Evolutionary conservation across 2,113 vertebrate genomes (phyloP), one percentile per base, ranked within the genome.

Genomic region (Xenopus borealis): DNA sequence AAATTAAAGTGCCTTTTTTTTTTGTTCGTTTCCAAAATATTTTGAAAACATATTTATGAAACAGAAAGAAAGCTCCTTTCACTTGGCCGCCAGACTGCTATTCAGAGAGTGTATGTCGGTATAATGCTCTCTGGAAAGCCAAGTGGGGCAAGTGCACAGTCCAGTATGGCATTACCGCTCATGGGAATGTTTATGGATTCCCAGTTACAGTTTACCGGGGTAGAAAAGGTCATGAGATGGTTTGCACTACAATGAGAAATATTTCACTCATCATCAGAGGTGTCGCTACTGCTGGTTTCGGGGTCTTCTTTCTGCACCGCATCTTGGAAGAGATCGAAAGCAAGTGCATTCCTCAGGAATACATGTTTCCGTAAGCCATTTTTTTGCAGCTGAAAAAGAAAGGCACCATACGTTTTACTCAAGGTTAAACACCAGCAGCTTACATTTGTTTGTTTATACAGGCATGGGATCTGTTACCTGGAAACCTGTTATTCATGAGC

Each of bases 261-360:
- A 40, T 7, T 40, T 40, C 33, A 40, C 33, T 91, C 88, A 50
- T 93, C 91, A 78, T 93, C 93, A 67, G 93, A 92, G 23, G 93
- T 93, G 85, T 94, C 92, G 87, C 91, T 94, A 81, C 89, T 40
- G 33, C 33, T 94, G 0, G 91, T 92, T 74, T 93, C 93, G 14
- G 90, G 87, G 81, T 92, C 90, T 3, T 93, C 92, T 63, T 88
- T 89, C 68, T 90, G 88, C 77, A 87, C 46, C 52, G 86, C 72
- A 72, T 85, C 79, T 80, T 69, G 88, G 84, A 91, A 91, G 80
- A 90, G 88, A 81, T 87, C 80, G 78, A 81, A 85, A 66, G 89
- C 81, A 50, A 92, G 81, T 74, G 86, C 85, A 10, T 92, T 92
- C 89, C 89, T 93, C 82, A 92, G 87, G 85, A 92, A 77, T 68